Evolutionary conservation across 2,113 vertebrate species (phyloP), one percentile per base, ranked within the genome.

Genomic region (Lethenteron camtschaticum): DNA sequence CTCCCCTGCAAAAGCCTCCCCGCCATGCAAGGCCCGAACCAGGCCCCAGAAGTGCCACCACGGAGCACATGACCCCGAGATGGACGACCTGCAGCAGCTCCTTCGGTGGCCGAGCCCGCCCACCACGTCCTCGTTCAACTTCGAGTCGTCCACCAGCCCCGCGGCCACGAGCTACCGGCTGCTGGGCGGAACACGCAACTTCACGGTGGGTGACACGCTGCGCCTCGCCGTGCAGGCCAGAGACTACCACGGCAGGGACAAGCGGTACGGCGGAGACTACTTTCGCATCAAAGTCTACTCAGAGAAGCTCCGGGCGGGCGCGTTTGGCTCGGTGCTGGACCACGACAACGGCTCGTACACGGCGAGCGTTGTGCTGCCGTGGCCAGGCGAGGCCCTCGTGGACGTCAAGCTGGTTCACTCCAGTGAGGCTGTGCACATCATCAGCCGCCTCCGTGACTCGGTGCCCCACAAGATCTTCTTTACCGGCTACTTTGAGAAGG

Each of bases 231-330:
- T 99, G 68, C 85, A 81, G 1, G 79, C 94, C 75, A 83, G 80
- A 2, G 86, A 99, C 79, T 96, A 88, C 79, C 80, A 85, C 73
- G 85, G 87, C 6, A 84, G 80, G 41, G 83, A 86, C 68, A 96
- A 96, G 76, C 81, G 71, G 69, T 86, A 94, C 1, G 90, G 94
- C 0, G 94, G 94, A 59, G 94, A 99, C 75, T 96, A 95, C 63
- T 78, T 99, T 59, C 80, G 90, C 74, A 85, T 87, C 59, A 78
- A 86, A 57, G 85, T 99, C 73, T 85, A 92, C 76, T 86, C 87
- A 3, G 87, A 83, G 0, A 76, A 76, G 70, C 75, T 89, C 11
- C 82, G 83, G 69, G 94, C 90, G 1, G 87, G 87, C n/a, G 87
- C 90, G 9, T 81, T 76, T 3, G 94, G 94, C 41, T 80, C 74